Base-by-base conservation (phyloP, 1,140 invertebrate species). In the Cydia amplana region DNA sequence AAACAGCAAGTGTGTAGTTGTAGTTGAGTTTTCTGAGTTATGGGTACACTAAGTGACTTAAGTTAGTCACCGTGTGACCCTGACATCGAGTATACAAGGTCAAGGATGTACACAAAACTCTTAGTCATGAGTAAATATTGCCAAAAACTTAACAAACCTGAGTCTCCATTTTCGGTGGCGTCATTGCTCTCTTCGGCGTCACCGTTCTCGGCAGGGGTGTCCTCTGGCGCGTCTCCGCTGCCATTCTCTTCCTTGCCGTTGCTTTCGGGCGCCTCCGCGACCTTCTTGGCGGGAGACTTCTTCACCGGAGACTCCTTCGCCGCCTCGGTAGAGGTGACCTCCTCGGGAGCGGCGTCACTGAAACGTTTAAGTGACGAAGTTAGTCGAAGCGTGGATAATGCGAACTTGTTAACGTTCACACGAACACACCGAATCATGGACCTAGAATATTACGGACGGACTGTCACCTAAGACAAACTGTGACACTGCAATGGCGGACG, bases 151-250 rank as follows among this genome's bases (percentile, higher is more conserved):
- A 46, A 85, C 76, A 83, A 86, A 94, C 94, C 94, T 91, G 93
- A 93, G 46, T 94, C 93, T 49, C 94, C 95, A 80, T 95, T 95
- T 80, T 95, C 94, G 74, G 94, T 93, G 73, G 94, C 93, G 83
- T 95, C 94, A 76, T 92, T 93, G 84, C 95, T 94, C 65, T 95
- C 93, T 3, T 93, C 93, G 0, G 94, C 93, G 65, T 91, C 87
- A 7, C 92, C 89, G 46, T 94, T 94, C 84, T 95, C 94, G 72
- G 94, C 88, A 10, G 89, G 87, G 18, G 85, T 78, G 3, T 91
- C 89, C 20, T 91, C 91, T 12, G 87, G 82, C 9, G 88, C 86
- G 36, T 91, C 90, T 28, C 81, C 89, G 64, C 92, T 93, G 4
- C 92, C 91, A 72, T 94, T 95, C 77, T 95, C 94, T 74, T 94